Evolutionary conservation across 2,113 vertebrate genomes (phyloP), one percentile per base, ranked within the genome.

Genomic region (Takifugu flavidus): DNA sequence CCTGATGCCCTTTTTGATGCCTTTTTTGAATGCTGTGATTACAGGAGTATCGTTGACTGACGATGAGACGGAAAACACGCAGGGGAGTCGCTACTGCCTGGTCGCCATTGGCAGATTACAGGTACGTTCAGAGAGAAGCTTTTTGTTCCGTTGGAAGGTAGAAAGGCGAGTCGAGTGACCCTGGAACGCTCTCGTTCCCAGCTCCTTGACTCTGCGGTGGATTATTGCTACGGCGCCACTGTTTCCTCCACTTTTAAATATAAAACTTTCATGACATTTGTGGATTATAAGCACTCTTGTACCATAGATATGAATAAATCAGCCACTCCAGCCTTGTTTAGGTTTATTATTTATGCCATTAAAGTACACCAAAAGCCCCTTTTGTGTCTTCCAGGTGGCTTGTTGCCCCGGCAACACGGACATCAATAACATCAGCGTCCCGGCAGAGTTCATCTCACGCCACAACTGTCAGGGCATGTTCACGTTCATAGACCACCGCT

Each of bases 81-180:
- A 95, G 84, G 94, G 95, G 49, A 98, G 93, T 90, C 96, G 95
- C 67, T 98, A 93, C 67, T 98, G 96, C 79, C 88, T 99, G 0
- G 96, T 99, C 63, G 96, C 96, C 70, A 98, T 99, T n/a, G 97
- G 96, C 56, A 92, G 96, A 81, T 89, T 98, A 15, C 96, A 98
- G 94, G 96, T 92, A 76, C 29, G 13, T 53, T 27, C 2, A 52
- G 12, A 52, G 27, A 13, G 3, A 25, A 12, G 7, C 13, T 3
- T 43, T 62, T 45, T 56, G 13, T 12, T 49, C 11, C 49, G 6
- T 20, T 20, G 20, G 20, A 20, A 20, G 20, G 20, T 20, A 20
- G 20, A 20, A 20, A 20, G 20, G 20, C 20, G 20, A 20, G 20
- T 20, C 20, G 20, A 20, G 20, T 20, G 20, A 20, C 20, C 20